Conservation (phyloP, 1,140 invertebrate species). For the Drosophila sechellia region DNA sequence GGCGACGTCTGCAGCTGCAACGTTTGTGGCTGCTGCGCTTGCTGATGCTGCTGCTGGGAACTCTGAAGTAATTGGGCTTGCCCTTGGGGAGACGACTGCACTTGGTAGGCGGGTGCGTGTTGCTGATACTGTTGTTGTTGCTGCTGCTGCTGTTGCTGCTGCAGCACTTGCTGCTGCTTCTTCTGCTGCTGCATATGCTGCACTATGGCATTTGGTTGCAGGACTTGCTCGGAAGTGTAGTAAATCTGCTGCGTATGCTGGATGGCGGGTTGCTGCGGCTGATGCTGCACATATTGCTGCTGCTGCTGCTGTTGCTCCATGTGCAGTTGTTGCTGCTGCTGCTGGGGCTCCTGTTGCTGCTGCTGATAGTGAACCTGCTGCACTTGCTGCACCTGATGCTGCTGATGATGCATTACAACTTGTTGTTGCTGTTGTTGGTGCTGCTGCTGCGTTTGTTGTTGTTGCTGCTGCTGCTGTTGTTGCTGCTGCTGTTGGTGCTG, state of each 20-base stretch:
- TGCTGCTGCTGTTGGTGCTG: conserved; percentile 61
- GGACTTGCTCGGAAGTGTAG: conserved; percentile 74
- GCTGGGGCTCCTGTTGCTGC: conserved; percentile 48
- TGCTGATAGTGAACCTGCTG: conserved; percentile 65
- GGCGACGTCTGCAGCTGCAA: conserved; percentile 79
- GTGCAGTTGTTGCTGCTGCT: conserved; percentile 63
- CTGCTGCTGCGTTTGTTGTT: conserved; percentile 67
- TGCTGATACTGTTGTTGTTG: conserved; percentile 52
- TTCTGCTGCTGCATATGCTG: conserved; percentile 83
- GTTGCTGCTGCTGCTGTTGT: conserved; percentile 66
- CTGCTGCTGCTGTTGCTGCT: conserved; percentile 57
- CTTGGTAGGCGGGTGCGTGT: conserved; percentile 61
- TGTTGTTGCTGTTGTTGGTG: conserved; percentile 71
- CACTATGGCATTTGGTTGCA: conserved; percentile 67
- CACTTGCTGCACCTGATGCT: conserved; percentile 51
- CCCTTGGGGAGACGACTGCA: conserved; percentile 64
- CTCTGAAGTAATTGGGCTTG: conserved; percentile 66
- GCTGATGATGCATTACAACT: conserved; percentile 66
- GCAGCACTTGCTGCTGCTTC: conserved; percentile 65
- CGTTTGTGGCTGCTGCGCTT: conserved; percentile 64
- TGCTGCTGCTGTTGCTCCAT: conserved; percentile 60
- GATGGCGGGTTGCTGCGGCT: conserved; percentile 60
- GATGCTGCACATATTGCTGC: conserved; percentile 72
- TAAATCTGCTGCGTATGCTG: conserved; percentile 75
- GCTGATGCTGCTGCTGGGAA: conserved; percentile 53